phyloP scores from a whole-genome alignment of 2,888 invertebrate genomes.

The Lissonota sp. region DNA sequence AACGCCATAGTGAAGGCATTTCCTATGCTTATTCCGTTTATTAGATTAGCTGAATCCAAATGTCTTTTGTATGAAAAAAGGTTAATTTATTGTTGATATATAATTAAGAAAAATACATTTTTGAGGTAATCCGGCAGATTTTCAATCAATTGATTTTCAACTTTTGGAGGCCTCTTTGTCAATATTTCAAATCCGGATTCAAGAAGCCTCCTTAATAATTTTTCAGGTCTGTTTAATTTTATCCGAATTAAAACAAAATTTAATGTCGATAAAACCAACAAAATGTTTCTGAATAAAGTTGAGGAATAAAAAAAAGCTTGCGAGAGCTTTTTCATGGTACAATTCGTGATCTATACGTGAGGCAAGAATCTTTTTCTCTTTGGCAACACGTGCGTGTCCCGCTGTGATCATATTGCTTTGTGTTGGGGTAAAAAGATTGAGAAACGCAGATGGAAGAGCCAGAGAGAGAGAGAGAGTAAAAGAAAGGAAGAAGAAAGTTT shows the following conservation, averaged over 20 bases:
- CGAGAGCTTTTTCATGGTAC: not conserved
- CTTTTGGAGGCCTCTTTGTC: too few species aligned
- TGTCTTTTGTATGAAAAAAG: too few species aligned
- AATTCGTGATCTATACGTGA: not conserved
- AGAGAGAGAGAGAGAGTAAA: not conserved
- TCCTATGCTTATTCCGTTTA: constrained; percentile 7
- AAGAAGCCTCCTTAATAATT: too few species aligned
- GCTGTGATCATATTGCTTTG: constrained; percentile 34
- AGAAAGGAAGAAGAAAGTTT: constrained; percentile 27
- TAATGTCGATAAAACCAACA: too few species aligned
- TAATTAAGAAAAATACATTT: too few species aligned
- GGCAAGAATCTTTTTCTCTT: constrained; percentile 21
- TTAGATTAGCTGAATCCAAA: not conserved
- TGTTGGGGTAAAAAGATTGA: constrained; percentile 18
- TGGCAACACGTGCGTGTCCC: constrained; percentile 23
- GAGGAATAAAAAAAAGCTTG: not conserved
- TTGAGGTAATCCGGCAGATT: too few species aligned
- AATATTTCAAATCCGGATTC: too few species aligned
- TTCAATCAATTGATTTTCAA: too few species aligned
- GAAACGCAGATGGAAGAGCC: constrained; percentile 7
- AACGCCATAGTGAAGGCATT: not conserved
- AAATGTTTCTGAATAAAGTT: not conserved
- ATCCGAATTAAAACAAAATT: too few species aligned
- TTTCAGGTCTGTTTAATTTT: too few species aligned
- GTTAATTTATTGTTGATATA: too few species aligned